Conservation (phyloP, 2,113 vertebrate species). For the Muntiacus reevesi region DNA sequence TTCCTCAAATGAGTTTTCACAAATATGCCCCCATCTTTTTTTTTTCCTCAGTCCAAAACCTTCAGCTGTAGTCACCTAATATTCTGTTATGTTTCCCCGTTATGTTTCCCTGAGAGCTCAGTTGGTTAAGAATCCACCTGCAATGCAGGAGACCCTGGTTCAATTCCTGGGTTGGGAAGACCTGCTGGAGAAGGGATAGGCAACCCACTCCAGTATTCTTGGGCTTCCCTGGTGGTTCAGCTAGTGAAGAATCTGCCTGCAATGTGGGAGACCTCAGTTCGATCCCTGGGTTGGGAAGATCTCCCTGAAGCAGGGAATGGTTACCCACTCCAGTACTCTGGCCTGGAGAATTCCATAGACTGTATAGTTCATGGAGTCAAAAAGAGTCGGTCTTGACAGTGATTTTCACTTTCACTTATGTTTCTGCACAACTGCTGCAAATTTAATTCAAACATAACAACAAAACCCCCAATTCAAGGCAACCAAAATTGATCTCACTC, state of each 20-base stretch:
- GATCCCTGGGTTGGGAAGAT: neutral
- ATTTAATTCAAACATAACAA: neutral
- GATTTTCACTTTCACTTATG: neutral
- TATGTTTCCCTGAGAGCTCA: neutral
- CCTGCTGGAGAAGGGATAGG: neutral
- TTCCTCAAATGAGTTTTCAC: neutral
- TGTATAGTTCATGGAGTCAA: neutral
- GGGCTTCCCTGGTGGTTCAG: neutral
- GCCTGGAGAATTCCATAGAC: neutral
- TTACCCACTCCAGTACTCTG: neutral
- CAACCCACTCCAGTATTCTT: neutral
- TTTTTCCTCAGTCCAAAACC: neutral
- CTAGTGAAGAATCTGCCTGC: neutral
- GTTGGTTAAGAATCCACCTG: neutral
- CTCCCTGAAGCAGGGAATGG: neutral
- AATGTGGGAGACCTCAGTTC: accelerated
- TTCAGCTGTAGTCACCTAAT: neutral
- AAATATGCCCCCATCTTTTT: neutral
- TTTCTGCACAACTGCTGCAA: neutral
- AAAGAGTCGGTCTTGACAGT: neutral
- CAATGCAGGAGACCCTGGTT: neutral
- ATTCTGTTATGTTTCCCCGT: neutral
- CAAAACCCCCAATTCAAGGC: neutral
- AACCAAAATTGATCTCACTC: neutral
- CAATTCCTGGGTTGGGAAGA: neutral